Conservation (phyloP, 2,888 invertebrate species). For the Empis livida region DNA sequence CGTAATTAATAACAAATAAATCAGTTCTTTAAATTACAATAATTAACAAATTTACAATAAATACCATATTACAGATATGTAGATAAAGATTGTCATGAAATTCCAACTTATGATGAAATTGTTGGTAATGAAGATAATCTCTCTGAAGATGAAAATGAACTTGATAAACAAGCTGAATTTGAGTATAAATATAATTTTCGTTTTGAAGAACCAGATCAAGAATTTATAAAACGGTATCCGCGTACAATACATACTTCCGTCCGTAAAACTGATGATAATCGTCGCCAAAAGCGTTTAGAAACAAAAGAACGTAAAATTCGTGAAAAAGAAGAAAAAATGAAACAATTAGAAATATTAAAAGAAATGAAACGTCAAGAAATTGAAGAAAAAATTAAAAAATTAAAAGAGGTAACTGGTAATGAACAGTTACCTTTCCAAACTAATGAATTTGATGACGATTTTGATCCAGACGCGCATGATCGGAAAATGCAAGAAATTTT, state of each 20-base stretch:
- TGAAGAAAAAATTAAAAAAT: conserved; percentile 69
- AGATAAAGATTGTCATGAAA: conserved; percentile 38
- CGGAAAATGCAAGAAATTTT: conserved; percentile 74
- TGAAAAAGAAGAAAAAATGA: conserved; percentile 67
- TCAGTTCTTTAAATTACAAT: no score
- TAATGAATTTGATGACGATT: conserved; percentile 76
- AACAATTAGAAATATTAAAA: conserved; percentile 78
- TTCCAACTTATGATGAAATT: conserved; percentile 53
- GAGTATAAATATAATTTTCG: conserved; percentile 93
- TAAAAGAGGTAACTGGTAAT: conserved; percentile 82
- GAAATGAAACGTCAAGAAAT: conserved; percentile 82
- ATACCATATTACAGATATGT: no score
- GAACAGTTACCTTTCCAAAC: conserved; percentile 44
- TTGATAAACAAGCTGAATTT: conserved; percentile 78
- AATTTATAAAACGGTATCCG: conserved; percentile 85
- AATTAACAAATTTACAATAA: neutral
- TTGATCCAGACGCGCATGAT: conserved; percentile 83
- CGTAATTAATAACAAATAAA: no score
- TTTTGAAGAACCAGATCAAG: conserved; percentile 90
- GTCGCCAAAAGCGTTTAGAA: conserved; percentile 67
- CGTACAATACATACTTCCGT: conserved; percentile 74
- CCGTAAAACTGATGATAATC: conserved; percentile 63
- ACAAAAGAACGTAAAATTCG: conserved; percentile 57
- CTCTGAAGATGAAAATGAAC: conserved; percentile 64
- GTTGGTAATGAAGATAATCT: conserved; percentile 45